Evolutionary conservation across 2,113 vertebrate species (phyloP).

Genomic region (Sturnus vulgaris): DNA sequence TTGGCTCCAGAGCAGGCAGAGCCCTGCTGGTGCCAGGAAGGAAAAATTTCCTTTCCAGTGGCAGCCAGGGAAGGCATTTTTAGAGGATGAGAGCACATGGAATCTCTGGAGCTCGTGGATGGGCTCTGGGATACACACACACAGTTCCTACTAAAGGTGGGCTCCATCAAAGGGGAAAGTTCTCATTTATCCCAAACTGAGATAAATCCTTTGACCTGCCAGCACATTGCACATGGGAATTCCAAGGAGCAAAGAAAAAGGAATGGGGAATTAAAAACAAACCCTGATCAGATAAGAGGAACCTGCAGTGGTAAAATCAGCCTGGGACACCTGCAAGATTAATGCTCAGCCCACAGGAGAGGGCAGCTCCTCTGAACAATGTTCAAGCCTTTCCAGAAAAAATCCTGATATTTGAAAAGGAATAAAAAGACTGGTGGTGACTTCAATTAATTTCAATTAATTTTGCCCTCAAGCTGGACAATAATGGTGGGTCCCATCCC

Average conservation of each 20-base stretch:
- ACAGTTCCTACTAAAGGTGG: not conserved
- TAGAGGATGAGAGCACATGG: not conserved
- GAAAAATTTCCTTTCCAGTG: not conserved
- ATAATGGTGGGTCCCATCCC: not conserved
- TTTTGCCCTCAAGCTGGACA: not conserved
- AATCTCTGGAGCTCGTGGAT: fast-evolving
- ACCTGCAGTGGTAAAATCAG: not conserved
- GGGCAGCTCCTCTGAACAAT: not conserved
- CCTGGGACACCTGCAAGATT: not conserved
- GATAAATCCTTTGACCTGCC: not conserved
- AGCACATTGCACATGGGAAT: not conserved
- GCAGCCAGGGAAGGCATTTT: not conserved
- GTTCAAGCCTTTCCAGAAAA: not conserved
- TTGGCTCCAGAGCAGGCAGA: not conserved
- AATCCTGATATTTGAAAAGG: not conserved
- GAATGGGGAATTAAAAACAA: not conserved
- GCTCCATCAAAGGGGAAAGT: not conserved
- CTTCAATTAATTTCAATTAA: not conserved
- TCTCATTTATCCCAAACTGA: not conserved
- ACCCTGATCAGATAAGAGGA: not conserved
- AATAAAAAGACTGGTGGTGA: no score
- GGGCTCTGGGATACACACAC: fast-evolving
- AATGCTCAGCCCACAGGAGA: not conserved
- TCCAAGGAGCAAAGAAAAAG: slow-evolving; percentile 10
- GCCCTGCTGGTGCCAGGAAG: not conserved